Base-by-base conservation (phyloP, 64 coral and sea anemone species). In the Dendronephthya gigantea region DNA sequence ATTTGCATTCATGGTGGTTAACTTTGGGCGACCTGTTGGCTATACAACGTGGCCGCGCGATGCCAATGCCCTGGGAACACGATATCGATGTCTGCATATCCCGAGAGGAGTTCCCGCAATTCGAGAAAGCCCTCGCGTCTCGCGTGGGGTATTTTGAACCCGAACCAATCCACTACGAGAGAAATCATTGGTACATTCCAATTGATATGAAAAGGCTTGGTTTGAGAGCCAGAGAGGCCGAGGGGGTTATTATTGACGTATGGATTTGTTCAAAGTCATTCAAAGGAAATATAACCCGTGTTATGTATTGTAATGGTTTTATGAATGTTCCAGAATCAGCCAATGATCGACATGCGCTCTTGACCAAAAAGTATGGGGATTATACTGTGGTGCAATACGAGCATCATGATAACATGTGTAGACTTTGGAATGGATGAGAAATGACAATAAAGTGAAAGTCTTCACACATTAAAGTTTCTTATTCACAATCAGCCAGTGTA, bases 71-170 rank as follows among this genome's bases (percentile, higher is more conserved):
- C 10, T 89, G 88, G 88, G 88, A 89, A 9, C 88, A 89, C 28
- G 88, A 89, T 72, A 84, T 89, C 14, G 88, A 89, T 84, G 19
- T 89, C 43, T 89, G 88, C 29, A 84, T 89, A 19, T 69, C 88
- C 39, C 7, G 52, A 58, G 88, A 74, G 65, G 81, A 89, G n/a
- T 89, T 72, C 36, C 82, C 82, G 45, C 15, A 49, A 1, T 84
- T 89, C 40, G 82, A 89, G 45, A 43, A 84, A 84, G 52, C 88
- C 45, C 82, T 89, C 37, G 45, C 25, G 55, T 70, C 56, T 43
- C 35, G 51, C 37, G 8, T 7, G 15, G 30, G 82, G 13, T 49
- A 48, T 51, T 89, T 89, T 62, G 23, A 84, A 19, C 88, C 88
- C 1, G 27, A 89, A 82, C 22, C 88, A 19, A 15, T 19, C 13